phyloP scores from a whole-genome alignment of 2,113 vertebrate genomes.

The Oryzias woworae region DNA sequence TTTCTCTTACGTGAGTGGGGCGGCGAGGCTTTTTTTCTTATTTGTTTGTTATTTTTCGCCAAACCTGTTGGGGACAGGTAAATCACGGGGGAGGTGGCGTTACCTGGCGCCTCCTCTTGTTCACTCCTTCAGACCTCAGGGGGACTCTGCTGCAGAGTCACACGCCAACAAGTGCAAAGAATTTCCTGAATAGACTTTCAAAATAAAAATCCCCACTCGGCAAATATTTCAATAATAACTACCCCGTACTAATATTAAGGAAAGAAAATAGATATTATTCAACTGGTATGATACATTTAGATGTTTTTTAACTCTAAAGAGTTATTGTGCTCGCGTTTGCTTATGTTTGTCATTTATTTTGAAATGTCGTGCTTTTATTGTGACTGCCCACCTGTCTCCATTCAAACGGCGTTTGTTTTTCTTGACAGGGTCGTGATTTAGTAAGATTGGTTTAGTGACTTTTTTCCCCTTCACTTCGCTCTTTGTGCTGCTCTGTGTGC shows the following conservation, averaged over 20 bases:
- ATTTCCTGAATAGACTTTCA: slow-evolving; percentile 12
- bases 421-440: not conserved
- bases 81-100: not conserved
- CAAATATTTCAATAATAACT: not conserved
- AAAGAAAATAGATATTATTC: too few relatives aligned
- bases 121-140: slow-evolving; percentile 10
- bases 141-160: not conserved
- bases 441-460: slow-evolving; percentile 8
- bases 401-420: not conserved
- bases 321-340: too few relatives aligned
- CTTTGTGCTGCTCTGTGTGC: slow-evolving; percentile 4
- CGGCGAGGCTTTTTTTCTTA: too few relatives aligned
- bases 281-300: not conserved
- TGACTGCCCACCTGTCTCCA: not conserved
- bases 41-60: too few relatives aligned
- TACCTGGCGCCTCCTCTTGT: not conserved
- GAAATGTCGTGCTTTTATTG: slow-evolving; percentile 8
- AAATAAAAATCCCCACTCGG: not conserved
- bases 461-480: not conserved
- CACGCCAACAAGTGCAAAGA: fast-evolving
- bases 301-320: not conserved
- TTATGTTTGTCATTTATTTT: not conserved
- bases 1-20: too few relatives aligned
- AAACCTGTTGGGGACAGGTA: slow-evolving; percentile 26
- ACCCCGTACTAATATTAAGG: too few relatives aligned